A percentile compares a stretch with the other conserved stretches of the same genome.
Evolutionary conservation across 92 coral and sea anemone genomes (phyloP).

Genomic region (Galaxea fascicularis): DNA sequence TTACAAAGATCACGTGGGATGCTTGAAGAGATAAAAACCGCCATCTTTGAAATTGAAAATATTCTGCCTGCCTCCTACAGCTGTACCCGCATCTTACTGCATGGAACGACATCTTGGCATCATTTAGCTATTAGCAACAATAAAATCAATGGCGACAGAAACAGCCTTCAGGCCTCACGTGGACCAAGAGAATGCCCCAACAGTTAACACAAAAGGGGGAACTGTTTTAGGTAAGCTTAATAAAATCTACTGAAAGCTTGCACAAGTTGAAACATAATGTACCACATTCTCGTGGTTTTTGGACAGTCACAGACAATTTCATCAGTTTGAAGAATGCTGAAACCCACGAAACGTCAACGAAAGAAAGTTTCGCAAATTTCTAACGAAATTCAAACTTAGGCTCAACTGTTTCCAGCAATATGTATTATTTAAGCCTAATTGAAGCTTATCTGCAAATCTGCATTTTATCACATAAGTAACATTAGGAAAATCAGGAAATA

Average conservation of each 20-base stretch:
- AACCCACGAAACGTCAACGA: not conserved
- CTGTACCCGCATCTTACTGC: too few relatives aligned
- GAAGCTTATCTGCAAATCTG: too few relatives aligned
- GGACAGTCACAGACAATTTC: not conserved
- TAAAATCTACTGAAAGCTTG: too few relatives aligned
- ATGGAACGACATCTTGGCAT: not conserved
- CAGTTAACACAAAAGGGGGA: conserved; percentile 41
- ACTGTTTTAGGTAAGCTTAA: not conserved
- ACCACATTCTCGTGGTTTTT: too few relatives aligned
- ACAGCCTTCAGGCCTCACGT: conserved; percentile 68
- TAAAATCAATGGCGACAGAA: conserved; percentile 65
- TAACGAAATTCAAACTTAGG: not conserved
- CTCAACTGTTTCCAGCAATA: too few relatives aligned
- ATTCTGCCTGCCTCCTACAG: too few relatives aligned
- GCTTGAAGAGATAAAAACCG: conserved; percentile 60
- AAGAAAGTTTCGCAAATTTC: not conserved
- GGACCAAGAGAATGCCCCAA: conserved; percentile 81
- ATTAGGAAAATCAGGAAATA: too few relatives aligned
- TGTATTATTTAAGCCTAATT: too few relatives aligned
- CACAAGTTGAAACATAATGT: too few relatives aligned
- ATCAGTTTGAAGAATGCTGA: not conserved
- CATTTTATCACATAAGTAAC: too few relatives aligned
- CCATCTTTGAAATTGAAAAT: conserved; percentile 80
- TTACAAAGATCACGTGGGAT: conserved; percentile 25
- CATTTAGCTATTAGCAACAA: not conserved